Evolutionary conservation across 2,797 vertebrate species (phyloP), one percentile per base, ranked within the genome.

Genomic region (Anableps anableps): DNA sequence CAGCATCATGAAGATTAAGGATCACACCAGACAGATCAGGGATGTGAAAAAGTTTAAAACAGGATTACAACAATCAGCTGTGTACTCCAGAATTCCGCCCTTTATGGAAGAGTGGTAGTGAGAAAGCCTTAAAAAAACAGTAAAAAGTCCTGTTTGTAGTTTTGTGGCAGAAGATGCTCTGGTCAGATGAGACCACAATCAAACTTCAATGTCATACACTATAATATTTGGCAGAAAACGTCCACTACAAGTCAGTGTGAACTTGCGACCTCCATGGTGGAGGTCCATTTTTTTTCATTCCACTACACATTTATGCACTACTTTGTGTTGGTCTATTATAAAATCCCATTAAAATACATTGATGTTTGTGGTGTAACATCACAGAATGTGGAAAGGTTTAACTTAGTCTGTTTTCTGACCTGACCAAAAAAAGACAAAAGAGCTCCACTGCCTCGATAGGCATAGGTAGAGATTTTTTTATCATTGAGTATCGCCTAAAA

Each of bases 401-500:
- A 29, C 10, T 70, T 50, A 10, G 48, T 8, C 17, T 77, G 48
- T 53, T 11, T 72, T 50, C 50, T 68, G n/a, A 47, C 55, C 26
- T 77, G 50, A n/a, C n/a, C 50, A 75, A 80, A 75, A 51, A 14
- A 11, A 36, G 34, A 43, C 62, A 76, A 70, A 16, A 17, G n/a
- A 77, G 74, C 55, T 58, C 36, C 47, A 10, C 3, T 19, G 31
- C 62, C 71, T 77, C 19, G 31, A n/a, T 82, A 26, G 43, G 77
- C 84, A 81, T 78, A 23, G n/a, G 5, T 50, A 75, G 79, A 51
- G 26, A 5, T 55, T 74, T 55, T 38, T 41, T 41, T 88, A 76
- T 80, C 72, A 58, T 82, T 66, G 55, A 88, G 78, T 74, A 78
- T 77, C 50, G 48, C 77, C 60, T 45, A 73, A 91, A 93, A 93